Percentiles rank a stretch among this genome's conserved stretches.
Conservation (phyloP, 2,797 vertebrate genomes). For the Takifugu rubripes region DNA sequence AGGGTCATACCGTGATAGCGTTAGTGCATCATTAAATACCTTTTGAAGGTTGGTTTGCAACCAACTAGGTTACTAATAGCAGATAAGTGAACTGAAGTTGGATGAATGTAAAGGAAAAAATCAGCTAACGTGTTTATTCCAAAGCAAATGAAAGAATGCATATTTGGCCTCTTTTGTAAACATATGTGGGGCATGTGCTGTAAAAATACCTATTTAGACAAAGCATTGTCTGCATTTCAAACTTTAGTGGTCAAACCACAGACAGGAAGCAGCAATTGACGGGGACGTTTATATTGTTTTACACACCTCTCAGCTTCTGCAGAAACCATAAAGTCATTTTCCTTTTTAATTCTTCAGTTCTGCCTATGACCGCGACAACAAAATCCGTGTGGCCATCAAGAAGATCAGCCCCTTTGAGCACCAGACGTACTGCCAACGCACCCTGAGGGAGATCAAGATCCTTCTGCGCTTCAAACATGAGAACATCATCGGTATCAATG, state of each 20-base stretch:
- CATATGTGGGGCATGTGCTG: no score
- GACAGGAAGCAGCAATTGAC: constrained; percentile 11
- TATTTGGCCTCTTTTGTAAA: no score
- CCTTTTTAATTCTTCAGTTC: constrained; percentile 66
- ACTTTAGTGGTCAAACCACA: constrained; percentile 15
- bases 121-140: no score
- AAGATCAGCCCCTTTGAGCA: constrained; percentile 93
- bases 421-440: constrained; percentile 91
- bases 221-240: constrained; percentile 3
- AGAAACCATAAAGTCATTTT: not conserved
- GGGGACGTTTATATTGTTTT: no score
- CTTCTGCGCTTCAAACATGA: constrained; percentile 88
- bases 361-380: constrained; percentile 79
- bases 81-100: no score
- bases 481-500: constrained; percentile 90
- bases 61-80: no score
- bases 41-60: no score
- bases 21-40: no score
- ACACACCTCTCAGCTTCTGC: not conserved
- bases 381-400: constrained; percentile 87
- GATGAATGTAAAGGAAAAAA: no score
- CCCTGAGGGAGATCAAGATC: constrained; percentile 89
- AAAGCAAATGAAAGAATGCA: no score
- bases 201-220: not conserved
- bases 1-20: no score